Conservation (phyloP, 92 coral and sea anemone species). For the Epizoanthus rinbou region DNA sequence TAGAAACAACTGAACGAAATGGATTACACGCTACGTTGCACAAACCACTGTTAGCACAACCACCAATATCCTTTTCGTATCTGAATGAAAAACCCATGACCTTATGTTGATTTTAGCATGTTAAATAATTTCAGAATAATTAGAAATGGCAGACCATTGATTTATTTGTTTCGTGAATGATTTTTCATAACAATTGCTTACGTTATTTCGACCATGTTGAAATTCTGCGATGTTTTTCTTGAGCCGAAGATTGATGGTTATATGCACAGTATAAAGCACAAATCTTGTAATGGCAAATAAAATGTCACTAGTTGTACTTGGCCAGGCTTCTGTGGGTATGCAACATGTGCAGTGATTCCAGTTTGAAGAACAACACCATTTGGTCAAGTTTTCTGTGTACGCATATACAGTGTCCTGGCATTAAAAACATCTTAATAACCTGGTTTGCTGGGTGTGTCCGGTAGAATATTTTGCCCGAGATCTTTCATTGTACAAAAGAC, state of each 20-base stretch:
- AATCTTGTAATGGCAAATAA: constrained; percentile 12
- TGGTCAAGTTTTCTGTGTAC: background rate
- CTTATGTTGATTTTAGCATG: too few relatives aligned
- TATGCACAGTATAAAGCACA: constrained; percentile 26
- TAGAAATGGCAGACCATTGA: constrained; percentile 17
- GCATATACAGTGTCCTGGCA: constrained; percentile 19
- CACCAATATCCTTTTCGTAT: too few relatives aligned
- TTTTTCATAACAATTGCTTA: constrained; percentile 28
- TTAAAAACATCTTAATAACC: too few relatives aligned
- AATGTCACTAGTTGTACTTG: constrained; percentile 8
- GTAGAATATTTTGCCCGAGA: too few relatives aligned
- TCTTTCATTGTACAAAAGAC: too few relatives aligned
- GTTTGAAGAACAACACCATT: constrained; percentile 2
- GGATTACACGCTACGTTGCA: too few relatives aligned
- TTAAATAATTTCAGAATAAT: background rate
- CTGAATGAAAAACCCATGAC: too few relatives aligned
- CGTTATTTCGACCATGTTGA: constrained; percentile 21
- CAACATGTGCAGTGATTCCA: constrained; percentile 3
- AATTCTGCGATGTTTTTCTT: constrained; percentile 26
- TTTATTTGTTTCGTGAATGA: constrained; percentile 17
- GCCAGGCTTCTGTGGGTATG: constrained; percentile 24
- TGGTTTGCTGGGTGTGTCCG: too few relatives aligned
- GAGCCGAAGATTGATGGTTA: constrained; percentile 5
- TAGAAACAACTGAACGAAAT: too few relatives aligned
- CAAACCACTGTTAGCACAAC: too few relatives aligned